phyloP scores from a whole-genome alignment of 2,113 vertebrate genomes.

The Piprites chloris region DNA sequence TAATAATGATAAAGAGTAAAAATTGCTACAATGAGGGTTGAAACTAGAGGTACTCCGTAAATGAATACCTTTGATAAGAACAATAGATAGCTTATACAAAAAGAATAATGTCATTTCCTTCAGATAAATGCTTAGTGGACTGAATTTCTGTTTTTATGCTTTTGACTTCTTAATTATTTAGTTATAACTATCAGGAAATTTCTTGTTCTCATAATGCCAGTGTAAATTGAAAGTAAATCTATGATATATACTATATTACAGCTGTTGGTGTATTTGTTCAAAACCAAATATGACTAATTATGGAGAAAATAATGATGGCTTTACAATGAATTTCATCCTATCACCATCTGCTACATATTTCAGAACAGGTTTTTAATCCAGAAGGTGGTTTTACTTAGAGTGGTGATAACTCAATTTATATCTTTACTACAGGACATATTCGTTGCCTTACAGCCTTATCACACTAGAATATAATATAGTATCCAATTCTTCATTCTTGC shows the following conservation, averaged over 20 bases:
- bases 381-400: not conserved
- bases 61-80: not conserved
- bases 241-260: not conserved
- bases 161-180: not conserved
- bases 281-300: not conserved
- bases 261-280: not conserved
- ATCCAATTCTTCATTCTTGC: not conserved
- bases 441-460: not conserved
- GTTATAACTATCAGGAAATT: not conserved
- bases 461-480: not conserved
- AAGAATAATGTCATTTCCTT: not conserved
- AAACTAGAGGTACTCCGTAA: not conserved
- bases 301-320: not conserved
- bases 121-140: not conserved
- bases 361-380: constrained; percentile 11
- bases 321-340: not conserved
- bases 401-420: not conserved
- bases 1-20: not conserved
- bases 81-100: not conserved
- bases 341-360: constrained; percentile 14
- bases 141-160: not conserved
- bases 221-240: not conserved
- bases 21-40: not conserved
- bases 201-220: not conserved
- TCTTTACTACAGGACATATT: not conserved